phyloP scores from a whole-genome alignment of 1,140 invertebrate genomes.

The Ctenoplectra terminalis region DNA sequence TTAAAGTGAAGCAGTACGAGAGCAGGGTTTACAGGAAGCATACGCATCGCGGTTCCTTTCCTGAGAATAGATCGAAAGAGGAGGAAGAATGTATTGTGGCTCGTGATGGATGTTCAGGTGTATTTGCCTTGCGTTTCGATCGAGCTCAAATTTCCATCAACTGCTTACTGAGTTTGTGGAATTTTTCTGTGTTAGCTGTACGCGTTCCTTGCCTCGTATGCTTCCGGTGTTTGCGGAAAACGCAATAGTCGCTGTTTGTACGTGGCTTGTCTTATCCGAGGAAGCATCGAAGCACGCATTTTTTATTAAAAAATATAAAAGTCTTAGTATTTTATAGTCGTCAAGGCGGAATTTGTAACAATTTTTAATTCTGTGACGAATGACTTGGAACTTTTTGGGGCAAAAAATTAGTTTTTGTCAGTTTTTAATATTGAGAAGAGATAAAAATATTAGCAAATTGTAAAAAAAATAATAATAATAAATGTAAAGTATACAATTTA shows the following conservation, averaged over 20 bases:
- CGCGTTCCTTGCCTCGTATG: not conserved
- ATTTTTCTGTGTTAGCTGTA: not conserved
- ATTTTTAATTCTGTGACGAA: too few relatives aligned
- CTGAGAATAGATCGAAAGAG: not conserved
- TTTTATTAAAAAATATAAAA: not conserved
- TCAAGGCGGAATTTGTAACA: too few relatives aligned
- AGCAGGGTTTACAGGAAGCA: not conserved
- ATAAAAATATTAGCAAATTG: too few relatives aligned
- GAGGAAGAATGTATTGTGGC: not conserved
- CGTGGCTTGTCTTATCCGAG: not conserved
- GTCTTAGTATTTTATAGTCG: too few relatives aligned
- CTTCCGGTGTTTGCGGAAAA: not conserved
- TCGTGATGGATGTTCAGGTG: not conserved
- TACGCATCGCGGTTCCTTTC: not conserved
- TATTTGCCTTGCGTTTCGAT: not conserved
- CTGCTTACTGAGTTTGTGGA: not conserved
- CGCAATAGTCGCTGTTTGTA: constrained; percentile 2
- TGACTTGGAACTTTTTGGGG: too few relatives aligned
- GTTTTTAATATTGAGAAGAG: too few relatives aligned
- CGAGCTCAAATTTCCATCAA: not conserved
- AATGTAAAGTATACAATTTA: too few relatives aligned
- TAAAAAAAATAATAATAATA: too few relatives aligned
- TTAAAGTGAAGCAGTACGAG: not conserved
- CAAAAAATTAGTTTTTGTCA: too few relatives aligned
- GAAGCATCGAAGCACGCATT: too few relatives aligned